Conservation (phyloP, 2,888 invertebrate species). For the Anoplius nigerrimus region DNA sequence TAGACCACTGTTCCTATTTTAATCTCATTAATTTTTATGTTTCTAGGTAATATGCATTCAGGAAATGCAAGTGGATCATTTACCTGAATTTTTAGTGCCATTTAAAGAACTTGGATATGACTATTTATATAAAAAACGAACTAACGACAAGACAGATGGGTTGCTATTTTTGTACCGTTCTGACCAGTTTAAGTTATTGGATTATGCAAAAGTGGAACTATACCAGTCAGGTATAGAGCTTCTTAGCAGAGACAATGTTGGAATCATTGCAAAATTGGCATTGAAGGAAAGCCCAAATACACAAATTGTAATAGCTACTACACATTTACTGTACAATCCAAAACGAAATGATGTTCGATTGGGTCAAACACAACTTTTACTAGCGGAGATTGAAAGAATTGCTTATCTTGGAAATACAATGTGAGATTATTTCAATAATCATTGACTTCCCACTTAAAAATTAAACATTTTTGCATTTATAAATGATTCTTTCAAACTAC, state of each 20-base stretch:
- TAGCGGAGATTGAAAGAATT: slow-evolving; percentile 90
- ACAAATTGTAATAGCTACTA: slow-evolving; percentile 89
- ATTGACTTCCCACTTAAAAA: not conserved
- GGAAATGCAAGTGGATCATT: slow-evolving; percentile 91
- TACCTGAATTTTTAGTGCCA: slow-evolving; percentile 79
- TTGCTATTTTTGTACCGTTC: slow-evolving; percentile 91
- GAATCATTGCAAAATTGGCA: slow-evolving; percentile 85
- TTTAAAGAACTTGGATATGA: slow-evolving; percentile 80
- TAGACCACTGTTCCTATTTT: not conserved
- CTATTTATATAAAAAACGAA: slow-evolving; percentile 89
- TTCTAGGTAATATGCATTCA: slow-evolving; percentile 89
- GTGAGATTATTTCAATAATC: slow-evolving; percentile 50
- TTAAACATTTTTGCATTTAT: not conserved
- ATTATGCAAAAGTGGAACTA: slow-evolving; percentile 84
- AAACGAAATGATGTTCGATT: slow-evolving; percentile 91
- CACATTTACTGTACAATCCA: slow-evolving; percentile 96
- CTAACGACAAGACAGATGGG: slow-evolving; percentile 88
- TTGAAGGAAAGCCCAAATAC: slow-evolving; percentile 76
- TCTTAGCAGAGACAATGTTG: slow-evolving; percentile 92
- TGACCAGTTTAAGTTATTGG: slow-evolving; percentile 81
- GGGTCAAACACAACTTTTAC: slow-evolving; percentile 89
- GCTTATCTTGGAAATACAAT: slow-evolving; percentile 76
- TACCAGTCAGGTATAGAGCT: slow-evolving; percentile 79
- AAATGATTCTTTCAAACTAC: slow-evolving; percentile 49
- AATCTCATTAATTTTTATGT: slow-evolving; percentile 11